A percentile compares a stretch with the other conserved stretches of the same genome.
Evolutionary conservation across 2,113 vertebrate species (phyloP).

Genomic region (Delphinus delphis): DNA sequence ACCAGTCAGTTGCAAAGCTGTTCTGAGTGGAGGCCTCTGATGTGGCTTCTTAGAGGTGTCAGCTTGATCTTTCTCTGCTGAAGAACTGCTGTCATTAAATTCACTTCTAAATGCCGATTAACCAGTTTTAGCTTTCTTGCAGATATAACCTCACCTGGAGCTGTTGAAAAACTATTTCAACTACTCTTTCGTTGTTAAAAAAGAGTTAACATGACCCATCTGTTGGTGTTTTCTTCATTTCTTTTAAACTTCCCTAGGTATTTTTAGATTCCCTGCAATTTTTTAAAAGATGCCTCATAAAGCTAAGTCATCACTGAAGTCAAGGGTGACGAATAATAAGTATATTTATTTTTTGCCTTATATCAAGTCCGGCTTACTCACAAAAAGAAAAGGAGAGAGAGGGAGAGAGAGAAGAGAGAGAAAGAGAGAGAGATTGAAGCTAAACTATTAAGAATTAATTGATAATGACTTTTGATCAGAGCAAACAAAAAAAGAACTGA

Average conservation of each 20-base stretch:
- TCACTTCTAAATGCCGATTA: conserved; percentile 70
- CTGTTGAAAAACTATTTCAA: conserved; percentile 58
- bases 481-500: background rate
- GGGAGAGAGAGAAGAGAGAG: background rate
- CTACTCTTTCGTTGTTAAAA: conserved; percentile 48
- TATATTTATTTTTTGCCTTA: conserved; percentile 25
- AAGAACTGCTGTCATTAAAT: conserved; percentile 76
- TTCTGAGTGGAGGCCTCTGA: conserved; percentile 81
- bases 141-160: background rate
- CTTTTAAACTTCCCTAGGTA: conserved; percentile 45
- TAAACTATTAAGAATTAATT: conserved; percentile 35
- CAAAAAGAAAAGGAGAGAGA: background rate
- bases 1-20: conserved; percentile 44
- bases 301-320: background rate
- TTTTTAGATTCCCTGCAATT: conserved; percentile 22
- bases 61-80: conserved; percentile 75
- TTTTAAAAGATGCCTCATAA: background rate
- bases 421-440: background rate
- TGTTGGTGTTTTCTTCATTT: conserved; percentile 53
- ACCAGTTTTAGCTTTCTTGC: conserved; percentile 58
- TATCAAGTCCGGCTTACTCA: background rate
- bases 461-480: conserved; percentile 39
- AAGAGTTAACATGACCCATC: conserved; percentile 46
- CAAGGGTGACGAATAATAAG: conserved; percentile 28
- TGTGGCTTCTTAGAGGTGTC: conserved; percentile 84